Evolutionary conservation across 2,888 invertebrate genomes (phyloP).

Genomic region (Formica aserva): DNA sequence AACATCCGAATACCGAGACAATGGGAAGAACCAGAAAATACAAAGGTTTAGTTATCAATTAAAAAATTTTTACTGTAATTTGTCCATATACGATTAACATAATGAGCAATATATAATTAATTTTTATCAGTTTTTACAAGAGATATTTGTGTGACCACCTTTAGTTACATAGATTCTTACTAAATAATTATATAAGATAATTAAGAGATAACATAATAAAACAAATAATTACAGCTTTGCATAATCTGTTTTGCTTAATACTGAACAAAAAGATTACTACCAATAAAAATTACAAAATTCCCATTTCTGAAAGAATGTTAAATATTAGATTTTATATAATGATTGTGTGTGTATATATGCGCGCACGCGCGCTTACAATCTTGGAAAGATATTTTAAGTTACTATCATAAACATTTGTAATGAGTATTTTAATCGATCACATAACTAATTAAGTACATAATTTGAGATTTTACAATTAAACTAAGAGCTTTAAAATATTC

Average conservation of each 20-base stretch:
- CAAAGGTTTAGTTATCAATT: constrained; percentile 32
- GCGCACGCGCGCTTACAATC: neutral
- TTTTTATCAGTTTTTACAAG: neutral
- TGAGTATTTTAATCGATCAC: neutral
- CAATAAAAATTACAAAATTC: neutral
- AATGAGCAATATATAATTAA: neutral
- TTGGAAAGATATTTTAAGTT: neutral
- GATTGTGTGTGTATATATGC: neutral
- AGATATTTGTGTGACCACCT: neutral
- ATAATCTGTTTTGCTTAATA: neutral
- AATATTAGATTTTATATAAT: neutral
- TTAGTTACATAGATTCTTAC: neutral
- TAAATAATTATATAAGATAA: neutral
- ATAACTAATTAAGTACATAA: neutral
- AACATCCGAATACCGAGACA: constrained; percentile 94
- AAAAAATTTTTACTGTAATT: constrained; percentile 11
- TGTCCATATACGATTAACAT: neutral
- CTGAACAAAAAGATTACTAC: neutral
- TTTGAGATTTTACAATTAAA: neutral
- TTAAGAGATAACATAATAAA: neutral
- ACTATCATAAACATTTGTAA: neutral
- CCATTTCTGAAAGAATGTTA: neutral
- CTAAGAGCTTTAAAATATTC: neutral
- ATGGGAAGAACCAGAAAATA: constrained; percentile 89
- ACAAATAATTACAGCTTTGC: neutral